Percentiles rank a stretch among this genome's conserved stretches.
These are phyloP conservation scores for Cyprinus carpio DNA, from an alignment of 2,113 vertebrate species.

Conservation along the genomic window DNA sequence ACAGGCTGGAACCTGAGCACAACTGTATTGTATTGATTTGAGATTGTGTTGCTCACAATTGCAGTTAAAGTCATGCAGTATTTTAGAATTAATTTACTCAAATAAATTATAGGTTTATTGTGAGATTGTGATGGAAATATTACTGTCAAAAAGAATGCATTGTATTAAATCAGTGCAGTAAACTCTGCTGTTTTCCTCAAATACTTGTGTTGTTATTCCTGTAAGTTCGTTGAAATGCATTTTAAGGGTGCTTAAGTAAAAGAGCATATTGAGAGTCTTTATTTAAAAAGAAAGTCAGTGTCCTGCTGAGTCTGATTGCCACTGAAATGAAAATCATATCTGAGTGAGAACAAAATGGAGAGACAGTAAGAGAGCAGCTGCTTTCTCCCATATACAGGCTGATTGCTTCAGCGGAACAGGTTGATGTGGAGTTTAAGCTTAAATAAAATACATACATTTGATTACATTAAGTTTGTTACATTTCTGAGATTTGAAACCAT, in stretches of 20 bases:
- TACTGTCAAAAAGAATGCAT: background rate
- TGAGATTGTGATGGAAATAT: background rate
- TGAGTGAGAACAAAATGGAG: background rate
- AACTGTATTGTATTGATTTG: background rate
- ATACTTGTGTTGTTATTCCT: background rate
- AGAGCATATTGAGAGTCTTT: background rate
- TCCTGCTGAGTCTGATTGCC: background rate
- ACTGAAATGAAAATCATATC: background rate
- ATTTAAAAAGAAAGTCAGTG: background rate
- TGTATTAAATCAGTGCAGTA: background rate
- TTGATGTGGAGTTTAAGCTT: too few species aligned
- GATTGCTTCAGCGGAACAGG: too few species aligned
- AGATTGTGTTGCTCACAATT: background rate
- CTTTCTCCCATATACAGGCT: too few species aligned
- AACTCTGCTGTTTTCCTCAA: background rate
- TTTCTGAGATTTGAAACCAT: too few species aligned
- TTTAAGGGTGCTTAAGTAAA: slow-evolving; percentile 15
- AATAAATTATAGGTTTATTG: too few species aligned
- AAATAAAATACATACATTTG: background rate
- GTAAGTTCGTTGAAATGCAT: background rate
- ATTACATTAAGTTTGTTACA: background rate
- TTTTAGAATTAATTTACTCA: too few species aligned
- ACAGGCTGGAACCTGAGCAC: background rate
- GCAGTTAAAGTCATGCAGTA: too few species aligned
- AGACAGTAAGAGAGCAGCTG: background rate